phyloP scores from a whole-genome alignment of 2,797 vertebrate genomes.

The Malacoraja senta region DNA sequence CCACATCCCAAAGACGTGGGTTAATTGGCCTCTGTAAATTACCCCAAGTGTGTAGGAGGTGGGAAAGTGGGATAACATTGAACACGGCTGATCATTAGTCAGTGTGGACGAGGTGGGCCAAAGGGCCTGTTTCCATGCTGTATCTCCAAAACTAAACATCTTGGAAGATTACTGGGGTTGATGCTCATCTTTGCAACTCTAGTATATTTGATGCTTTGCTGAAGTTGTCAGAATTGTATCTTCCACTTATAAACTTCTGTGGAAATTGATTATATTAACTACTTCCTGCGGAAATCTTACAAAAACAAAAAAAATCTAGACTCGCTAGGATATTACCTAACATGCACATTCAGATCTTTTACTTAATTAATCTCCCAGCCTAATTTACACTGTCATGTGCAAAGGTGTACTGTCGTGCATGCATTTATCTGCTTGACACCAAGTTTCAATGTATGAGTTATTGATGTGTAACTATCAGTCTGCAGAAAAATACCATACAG shows the following conservation, averaged over 20 bases:
- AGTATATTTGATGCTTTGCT: neutral
- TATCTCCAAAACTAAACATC: too few relatives aligned
- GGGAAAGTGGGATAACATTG: too few relatives aligned
- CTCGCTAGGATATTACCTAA: neutral
- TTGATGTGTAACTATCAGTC: neutral
- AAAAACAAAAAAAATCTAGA: too few relatives aligned
- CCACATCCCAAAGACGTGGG: too few relatives aligned
- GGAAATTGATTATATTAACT: neutral
- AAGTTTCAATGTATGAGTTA: neutral
- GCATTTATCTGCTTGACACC: neutral
- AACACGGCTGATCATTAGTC: too few relatives aligned
- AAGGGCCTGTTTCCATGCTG: too few relatives aligned
- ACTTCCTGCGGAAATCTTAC: neutral
- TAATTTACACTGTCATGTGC: neutral
- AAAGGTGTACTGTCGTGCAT: neutral
- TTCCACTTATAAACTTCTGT: neutral
- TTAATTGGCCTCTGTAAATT: too few relatives aligned
- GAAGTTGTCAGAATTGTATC: neutral
- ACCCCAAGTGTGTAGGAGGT: too few relatives aligned
- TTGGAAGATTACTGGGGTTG: neutral
- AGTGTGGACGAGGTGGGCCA: too few relatives aligned
- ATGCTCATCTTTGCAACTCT: neutral
- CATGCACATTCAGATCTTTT: neutral
- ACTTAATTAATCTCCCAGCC: neutral
- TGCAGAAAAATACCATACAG: too few relatives aligned